Base-by-base conservation (phyloP, 1,140 invertebrate genomes). In the Pomacea maculata region DNA sequence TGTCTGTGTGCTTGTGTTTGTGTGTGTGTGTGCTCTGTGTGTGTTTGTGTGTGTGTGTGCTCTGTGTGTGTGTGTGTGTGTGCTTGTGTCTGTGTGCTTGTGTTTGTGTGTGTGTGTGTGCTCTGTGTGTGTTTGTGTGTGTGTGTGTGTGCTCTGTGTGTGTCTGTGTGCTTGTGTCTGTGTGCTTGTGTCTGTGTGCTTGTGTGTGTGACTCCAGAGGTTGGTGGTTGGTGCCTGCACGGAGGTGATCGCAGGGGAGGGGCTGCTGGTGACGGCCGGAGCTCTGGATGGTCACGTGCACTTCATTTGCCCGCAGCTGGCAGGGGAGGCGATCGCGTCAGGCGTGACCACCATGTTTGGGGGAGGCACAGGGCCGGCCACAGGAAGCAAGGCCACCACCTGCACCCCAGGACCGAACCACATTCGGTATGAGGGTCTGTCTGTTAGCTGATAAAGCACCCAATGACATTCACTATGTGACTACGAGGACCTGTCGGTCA, bases 311-410 rank as follows among this genome's bases (percentile, higher is more conserved):
- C 90, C 89, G 2, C 91, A 91, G 78, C 82, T 90, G 25, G 83
- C 87, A 6, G 77, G 83, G 25, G 88, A 91, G 68, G 91, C 91
- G 6, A 79, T 92, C 5, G 85, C 89, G 12, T 87, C 89, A 65
- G 91, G 91, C 14, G 85, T 90, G 14, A 92, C 91, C 21, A 92
- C 91, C 0, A 81, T 92, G 84, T 87, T 91, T 83, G 91, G 91
- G 21, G 91, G 91, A 19, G 91, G 91, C 5, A 91, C 90, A 0
- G 91, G 91, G 3, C 90, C 91, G 6, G 88, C 90, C 0, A 87
- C 88, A 7, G 90, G 91, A 1, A 89, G 89, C 6, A 87, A 88
- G 57, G 91, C 90, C 3, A 92, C 91, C 9, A 91, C 90, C 12
- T 91, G 90, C 82, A 86, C 88, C 12, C 90, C 91, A n/a, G 91